Conservation (phyloP, 2,888 invertebrate genomes). For the Ophion slaviceki region DNA sequence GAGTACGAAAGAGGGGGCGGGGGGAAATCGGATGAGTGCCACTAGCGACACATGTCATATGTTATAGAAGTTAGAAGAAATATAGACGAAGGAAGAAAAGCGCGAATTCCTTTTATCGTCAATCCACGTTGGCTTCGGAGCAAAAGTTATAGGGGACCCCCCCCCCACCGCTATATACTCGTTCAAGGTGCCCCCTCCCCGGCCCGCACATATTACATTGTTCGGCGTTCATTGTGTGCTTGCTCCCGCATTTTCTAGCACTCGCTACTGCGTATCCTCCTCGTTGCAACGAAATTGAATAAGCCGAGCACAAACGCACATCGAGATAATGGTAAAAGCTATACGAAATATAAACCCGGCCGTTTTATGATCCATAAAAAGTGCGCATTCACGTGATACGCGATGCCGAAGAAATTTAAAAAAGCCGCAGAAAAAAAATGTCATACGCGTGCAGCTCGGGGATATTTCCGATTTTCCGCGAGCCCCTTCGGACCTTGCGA, state of each 20-base stretch:
- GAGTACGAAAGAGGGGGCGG: no score
- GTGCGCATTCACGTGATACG: background rate
- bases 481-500: no score
- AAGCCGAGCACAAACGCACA: constrained; percentile 8
- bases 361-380: constrained; percentile 1
- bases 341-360: background rate
- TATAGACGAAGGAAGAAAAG: background rate
- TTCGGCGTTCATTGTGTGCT: constrained; percentile 13
- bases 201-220: constrained; percentile 16
- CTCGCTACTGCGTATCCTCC: background rate
- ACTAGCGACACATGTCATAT: background rate
- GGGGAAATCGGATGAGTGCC: no score
- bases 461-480: no score
- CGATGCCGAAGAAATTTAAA: background rate
- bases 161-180: no score
- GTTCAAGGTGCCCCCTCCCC: background rate
- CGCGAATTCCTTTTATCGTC: constrained; percentile 19
- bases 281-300: constrained; percentile 8
- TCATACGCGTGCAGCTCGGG: no score
- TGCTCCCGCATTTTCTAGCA: background rate
- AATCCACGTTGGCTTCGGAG: background rate
- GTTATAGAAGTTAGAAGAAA: constrained; percentile 7
- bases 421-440: no score
- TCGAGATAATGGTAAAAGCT: constrained; percentile 16
- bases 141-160: constrained; percentile 12